phyloP scores from a whole-genome alignment of 2,888 invertebrate genomes.

The Lithosia quadra region DNA sequence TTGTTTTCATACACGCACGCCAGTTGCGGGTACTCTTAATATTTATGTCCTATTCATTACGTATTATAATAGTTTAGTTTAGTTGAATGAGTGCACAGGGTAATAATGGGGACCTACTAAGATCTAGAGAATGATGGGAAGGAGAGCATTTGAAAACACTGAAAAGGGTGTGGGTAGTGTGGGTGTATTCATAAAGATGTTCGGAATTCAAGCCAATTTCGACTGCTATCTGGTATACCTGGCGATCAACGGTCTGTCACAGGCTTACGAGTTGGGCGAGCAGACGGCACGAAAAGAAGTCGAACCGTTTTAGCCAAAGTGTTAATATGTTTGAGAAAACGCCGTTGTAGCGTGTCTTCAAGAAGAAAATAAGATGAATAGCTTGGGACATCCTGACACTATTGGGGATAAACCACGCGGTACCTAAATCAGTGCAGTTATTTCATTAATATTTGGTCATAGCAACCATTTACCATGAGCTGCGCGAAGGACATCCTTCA shows the following conservation, averaged over 20 bases:
- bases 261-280: neutral
- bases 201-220: neutral
- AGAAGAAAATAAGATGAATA: neutral
- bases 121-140: too few species aligned
- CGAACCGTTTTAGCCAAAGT: neutral
- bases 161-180: too few species aligned
- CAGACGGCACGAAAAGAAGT: neutral
- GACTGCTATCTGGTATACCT: neutral
- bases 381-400: neutral
- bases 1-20: too few species aligned
- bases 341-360: neutral
- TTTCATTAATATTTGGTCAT: neutral
- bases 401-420: neutral
- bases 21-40: too few species aligned
- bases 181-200: too few species aligned
- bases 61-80: too few species aligned
- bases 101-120: neutral
- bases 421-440: neutral
- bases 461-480: neutral
- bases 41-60: too few species aligned
- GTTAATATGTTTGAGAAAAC: neutral
- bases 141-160: too few species aligned
- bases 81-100: too few species aligned
- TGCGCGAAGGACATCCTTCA: constrained; percentile 1
- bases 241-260: neutral